These are phyloP conservation scores for Rousettus leschenaultii DNA, from an alignment of 2,113 vertebrate species.

Conservation along the genomic window DNA sequence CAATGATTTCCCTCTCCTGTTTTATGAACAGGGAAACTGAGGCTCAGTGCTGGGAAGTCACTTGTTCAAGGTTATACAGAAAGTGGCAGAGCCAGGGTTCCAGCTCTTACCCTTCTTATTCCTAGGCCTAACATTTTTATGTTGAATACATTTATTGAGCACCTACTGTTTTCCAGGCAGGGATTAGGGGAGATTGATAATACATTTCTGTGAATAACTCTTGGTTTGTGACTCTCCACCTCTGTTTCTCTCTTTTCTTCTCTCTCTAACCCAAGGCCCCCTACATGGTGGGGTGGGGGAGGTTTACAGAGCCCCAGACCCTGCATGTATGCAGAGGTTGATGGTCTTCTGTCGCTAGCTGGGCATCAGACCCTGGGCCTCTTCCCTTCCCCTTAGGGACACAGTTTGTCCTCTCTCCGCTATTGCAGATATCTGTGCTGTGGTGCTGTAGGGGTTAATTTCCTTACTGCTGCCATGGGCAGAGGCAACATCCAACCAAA, in stretches of 20 bases:
- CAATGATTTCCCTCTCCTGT: neutral
- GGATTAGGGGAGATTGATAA: neutral
- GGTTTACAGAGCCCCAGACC: neutral
- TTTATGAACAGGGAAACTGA: constrained; percentile 25
- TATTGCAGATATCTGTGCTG: neutral
- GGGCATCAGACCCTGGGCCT: neutral
- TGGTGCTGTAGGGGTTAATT: constrained; percentile 64
- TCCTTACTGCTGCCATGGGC: constrained; percentile 51
- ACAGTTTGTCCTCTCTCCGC: neutral
- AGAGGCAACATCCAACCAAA: constrained; percentile 66
- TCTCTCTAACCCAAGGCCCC: neutral
- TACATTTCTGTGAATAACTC: neutral
- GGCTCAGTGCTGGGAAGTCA: neutral
- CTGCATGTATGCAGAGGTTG: neutral
- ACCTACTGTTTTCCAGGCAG: constrained; percentile 28
- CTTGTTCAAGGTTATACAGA: neutral
- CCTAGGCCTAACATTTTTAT: neutral
- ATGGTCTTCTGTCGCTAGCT: neutral
- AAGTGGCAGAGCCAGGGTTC: neutral
- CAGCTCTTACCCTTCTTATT: neutral
- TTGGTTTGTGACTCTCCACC: neutral
- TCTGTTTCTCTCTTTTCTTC: neutral
- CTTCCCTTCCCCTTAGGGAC: neutral
- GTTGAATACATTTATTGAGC: neutral
- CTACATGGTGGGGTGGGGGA: neutral